Base-by-base conservation (phyloP, 2,797 vertebrate genomes). In the Bryconaethiops microstoma region DNA sequence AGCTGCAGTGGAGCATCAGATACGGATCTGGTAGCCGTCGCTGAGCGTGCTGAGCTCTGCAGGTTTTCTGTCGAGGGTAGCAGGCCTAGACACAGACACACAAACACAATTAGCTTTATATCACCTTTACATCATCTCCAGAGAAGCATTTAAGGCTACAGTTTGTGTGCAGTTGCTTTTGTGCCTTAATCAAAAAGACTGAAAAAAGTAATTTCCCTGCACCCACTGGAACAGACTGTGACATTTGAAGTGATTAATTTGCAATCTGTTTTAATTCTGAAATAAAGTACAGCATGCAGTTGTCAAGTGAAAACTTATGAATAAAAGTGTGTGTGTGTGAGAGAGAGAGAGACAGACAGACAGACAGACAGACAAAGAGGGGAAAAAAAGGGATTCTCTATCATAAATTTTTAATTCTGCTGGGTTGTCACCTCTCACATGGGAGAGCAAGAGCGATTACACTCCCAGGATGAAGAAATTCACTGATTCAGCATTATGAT, bases 11-110 rank as follows among this genome's bases (percentile, higher is more conserved):
- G 86, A 86, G 74, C 65, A 79, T 94, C 93, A 99, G 90, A 99
- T 98, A 76, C 97, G 95, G 86, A 99, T 97, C 90, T 99, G 97
- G 90, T 99, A 99, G 81, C 96, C 96, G 72, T 99, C 97, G 0
- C 85, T 97, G 86, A 98, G 93, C 0, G 94, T 94, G 83, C 96
- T 94, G 89, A 98, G 95, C 74, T 97, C 96, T 0, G 95, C 88
- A 68, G 91, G 95, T 76, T 96, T 97, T 91, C 94, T 95, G 80
- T 97, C 97, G 82, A 96, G 89, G 13, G 91, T 87, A 0, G 96
- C 97, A 2, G 97, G 96, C 91, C 97, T 98, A 85, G 74, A 79
- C 64, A 86, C 40, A 48, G 64, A 69, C 45, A 79, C 14, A 70
- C 21, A 71, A 39, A 54, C 25, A 50, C 5, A 57, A 14, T 7